Evolutionary conservation across 2,113 vertebrate genomes (phyloP).

Genomic region (Cranoglanis bouderius): DNA sequence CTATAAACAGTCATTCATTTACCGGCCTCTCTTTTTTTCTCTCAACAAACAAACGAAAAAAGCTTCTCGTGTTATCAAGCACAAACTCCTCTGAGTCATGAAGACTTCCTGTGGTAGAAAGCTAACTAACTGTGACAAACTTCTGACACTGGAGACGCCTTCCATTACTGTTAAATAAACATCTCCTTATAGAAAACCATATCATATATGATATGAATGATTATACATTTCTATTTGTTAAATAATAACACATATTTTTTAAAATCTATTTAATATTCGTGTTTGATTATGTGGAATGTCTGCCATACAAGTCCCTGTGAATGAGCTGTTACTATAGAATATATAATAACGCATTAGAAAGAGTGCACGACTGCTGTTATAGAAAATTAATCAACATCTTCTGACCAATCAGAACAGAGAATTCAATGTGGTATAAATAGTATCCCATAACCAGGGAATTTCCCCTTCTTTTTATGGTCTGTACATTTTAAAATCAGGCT

Average conservation of each 20-base stretch:
- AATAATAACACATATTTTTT: neutral
- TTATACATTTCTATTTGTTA: neutral
- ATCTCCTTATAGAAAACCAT: neutral
- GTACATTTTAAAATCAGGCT: neutral
- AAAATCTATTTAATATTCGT: neutral
- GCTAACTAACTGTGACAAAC: too few relatives aligned
- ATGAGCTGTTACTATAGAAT: neutral
- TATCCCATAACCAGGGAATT: neutral
- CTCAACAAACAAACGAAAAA: neutral
- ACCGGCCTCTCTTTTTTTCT: neutral
- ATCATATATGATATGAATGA: neutral
- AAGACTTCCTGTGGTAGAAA: neutral
- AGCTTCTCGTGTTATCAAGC: neutral
- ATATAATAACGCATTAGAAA: neutral
- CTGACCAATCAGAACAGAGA: neutral
- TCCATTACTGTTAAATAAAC: neutral
- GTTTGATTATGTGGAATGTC: neutral
- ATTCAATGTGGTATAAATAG: neutral
- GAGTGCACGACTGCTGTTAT: neutral
- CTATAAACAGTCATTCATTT: neutral
- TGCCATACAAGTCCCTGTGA: neutral
- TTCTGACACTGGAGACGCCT: neutral
- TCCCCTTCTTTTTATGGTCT: neutral
- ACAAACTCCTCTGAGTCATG: neutral
- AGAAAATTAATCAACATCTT: neutral